Conservation (phyloP, 2,888 invertebrate species). For the Lepidonotus clava region DNA sequence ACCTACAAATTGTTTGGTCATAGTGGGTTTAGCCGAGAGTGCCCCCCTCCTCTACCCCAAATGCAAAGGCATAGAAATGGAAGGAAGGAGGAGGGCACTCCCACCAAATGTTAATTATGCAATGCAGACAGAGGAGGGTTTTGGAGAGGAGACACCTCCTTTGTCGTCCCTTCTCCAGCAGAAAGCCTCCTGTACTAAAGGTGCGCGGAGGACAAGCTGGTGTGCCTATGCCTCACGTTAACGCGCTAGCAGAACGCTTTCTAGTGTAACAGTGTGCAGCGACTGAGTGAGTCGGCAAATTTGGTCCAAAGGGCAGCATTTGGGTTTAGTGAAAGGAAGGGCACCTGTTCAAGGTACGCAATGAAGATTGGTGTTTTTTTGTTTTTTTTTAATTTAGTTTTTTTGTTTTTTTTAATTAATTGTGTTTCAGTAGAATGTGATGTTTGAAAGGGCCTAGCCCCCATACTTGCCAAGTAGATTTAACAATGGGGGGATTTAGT, state of each 20-base stretch:
- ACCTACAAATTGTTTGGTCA: too few relatives aligned
- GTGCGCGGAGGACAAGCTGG: too few relatives aligned
- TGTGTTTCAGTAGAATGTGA: conserved; percentile 12
- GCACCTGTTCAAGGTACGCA: not conserved
- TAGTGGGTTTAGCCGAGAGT: too few relatives aligned
- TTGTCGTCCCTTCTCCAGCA: too few relatives aligned
- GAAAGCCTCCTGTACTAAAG: too few relatives aligned
- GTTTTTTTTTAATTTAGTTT: not conserved
- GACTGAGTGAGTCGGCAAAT: not conserved
- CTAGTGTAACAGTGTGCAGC: not conserved
- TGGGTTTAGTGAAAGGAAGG: conserved; percentile 46
- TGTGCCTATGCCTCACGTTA: not conserved
- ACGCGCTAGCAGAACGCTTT: not conserved
- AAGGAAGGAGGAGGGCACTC: not conserved
- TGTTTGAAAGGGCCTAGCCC: conserved; percentile 53
- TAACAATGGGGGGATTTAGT: conserved; percentile 30
- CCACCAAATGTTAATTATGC: not conserved
- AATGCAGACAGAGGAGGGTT: not conserved
- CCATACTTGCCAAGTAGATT: conserved; percentile 52
- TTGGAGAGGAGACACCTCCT: not conserved
- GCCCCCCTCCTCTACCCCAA: not conserved
- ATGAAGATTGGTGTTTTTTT: conserved; percentile 33
- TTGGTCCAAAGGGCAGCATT: conserved; percentile 48
- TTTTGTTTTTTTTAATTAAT: not conserved
- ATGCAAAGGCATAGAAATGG: not conserved